Conservation (phyloP, 2,113 vertebrate genomes). For the Anseranas semipalmata region DNA sequence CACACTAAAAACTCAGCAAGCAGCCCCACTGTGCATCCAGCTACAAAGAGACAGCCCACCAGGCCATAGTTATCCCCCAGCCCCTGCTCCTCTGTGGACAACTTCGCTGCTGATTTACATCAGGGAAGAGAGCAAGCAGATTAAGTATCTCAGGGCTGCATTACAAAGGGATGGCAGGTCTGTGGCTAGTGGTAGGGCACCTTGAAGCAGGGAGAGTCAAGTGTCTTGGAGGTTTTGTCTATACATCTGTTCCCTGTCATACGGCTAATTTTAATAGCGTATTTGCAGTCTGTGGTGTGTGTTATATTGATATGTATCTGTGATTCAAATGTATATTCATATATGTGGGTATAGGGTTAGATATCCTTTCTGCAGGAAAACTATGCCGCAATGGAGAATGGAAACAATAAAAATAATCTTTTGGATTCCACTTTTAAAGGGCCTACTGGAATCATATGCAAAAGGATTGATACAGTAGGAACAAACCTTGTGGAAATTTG, state of each 20-base stretch:
- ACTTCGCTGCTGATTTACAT: background rate
- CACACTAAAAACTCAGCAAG: background rate
- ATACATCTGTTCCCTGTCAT: background rate
- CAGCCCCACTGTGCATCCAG: background rate
- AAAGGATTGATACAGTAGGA: background rate
- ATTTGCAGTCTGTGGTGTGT: background rate
- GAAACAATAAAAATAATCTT: background rate
- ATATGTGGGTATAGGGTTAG: background rate
- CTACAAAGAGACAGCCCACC: background rate
- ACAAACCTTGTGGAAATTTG: background rate
- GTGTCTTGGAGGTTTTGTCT: constrained; percentile 22
- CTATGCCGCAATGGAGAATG: background rate
- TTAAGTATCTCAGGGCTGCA: background rate
- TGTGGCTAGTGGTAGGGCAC: background rate
- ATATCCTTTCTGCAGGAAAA: constrained; percentile 17
- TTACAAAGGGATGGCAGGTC: constrained; percentile 7
- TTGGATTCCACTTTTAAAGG: background rate
- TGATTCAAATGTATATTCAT: background rate
- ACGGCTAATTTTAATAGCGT: constrained; percentile 20
- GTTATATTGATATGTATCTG: background rate
- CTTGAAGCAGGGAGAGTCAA: background rate
- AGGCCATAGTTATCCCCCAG: background rate
- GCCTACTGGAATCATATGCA: background rate
- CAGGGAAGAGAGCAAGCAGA: background rate
- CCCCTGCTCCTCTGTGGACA: background rate